Evolutionary conservation across 2,888 invertebrate genomes (phyloP).

Genomic region (Phengaris alcon): DNA sequence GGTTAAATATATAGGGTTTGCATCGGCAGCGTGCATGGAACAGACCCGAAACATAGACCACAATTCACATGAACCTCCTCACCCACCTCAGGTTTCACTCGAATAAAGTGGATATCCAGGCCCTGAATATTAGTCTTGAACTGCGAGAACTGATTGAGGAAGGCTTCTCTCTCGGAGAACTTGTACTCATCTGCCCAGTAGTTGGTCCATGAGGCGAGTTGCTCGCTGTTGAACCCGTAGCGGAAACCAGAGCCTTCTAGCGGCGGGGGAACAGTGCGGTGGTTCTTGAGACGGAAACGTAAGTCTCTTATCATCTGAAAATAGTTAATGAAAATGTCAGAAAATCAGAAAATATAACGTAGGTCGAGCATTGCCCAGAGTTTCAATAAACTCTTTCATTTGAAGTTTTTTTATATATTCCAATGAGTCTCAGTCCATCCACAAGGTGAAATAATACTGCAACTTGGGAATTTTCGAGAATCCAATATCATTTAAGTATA

Average conservation of each 20-base stretch:
- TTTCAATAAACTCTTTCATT: too few relatives aligned
- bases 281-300: constrained; percentile 52
- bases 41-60: too few relatives aligned
- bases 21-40: too few relatives aligned
- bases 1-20: too few relatives aligned
- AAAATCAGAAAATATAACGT: too few relatives aligned
- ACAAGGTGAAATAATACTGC: too few relatives aligned
- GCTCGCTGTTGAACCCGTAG: constrained; percentile 89
- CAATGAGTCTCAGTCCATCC: too few relatives aligned
- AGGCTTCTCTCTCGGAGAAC: constrained; percentile 79
- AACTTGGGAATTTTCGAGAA: too few relatives aligned
- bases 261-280: constrained; percentile 67
- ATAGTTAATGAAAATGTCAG: background rate
- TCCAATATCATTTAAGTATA: too few relatives aligned
- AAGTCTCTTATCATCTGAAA: constrained; percentile 62
- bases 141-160: constrained; percentile 86
- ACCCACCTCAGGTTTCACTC: constrained; percentile 79
- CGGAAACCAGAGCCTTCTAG: constrained; percentile 86
- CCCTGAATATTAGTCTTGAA: constrained; percentile 87
- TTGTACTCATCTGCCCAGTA: constrained; percentile 90
- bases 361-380: background rate
- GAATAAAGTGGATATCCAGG: constrained; percentile 87
- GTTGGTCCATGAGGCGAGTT: constrained; percentile 81
- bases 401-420: too few relatives aligned
- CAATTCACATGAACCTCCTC: too few relatives aligned